Evolutionary conservation across 1,140 invertebrate genomes (phyloP).

Genomic region (Drosophila persimilis): DNA sequence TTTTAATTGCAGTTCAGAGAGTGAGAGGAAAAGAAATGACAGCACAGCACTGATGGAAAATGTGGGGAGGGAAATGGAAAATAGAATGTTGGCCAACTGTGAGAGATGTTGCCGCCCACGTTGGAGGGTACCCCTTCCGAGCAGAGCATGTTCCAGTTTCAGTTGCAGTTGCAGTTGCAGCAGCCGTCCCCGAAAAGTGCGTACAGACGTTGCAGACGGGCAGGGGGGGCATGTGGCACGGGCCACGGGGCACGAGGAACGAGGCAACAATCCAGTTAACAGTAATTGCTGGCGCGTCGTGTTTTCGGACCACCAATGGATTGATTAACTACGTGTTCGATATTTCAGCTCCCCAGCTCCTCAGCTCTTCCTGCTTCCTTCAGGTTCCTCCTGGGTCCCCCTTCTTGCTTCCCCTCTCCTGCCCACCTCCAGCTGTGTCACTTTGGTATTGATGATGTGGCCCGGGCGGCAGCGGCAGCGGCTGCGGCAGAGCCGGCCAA

Average conservation of each 20-base stretch:
- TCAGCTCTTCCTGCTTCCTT: too few species aligned
- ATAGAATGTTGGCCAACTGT: slow-evolving; percentile 62
- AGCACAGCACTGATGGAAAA: background rate
- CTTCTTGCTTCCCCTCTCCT: too few species aligned
- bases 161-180: background rate
- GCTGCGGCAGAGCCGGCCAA: background rate
- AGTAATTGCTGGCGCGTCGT: slow-evolving; percentile 75
- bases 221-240: slow-evolving; percentile 6
- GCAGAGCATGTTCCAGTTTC: background rate
- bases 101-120: slow-evolving; percentile 66
- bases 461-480: slow-evolving; percentile 4
- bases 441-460: slow-evolving; percentile 71
- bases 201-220: slow-evolving; percentile 35
- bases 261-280: slow-evolving; percentile 62
- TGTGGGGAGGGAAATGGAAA: slow-evolving; percentile 7
- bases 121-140: slow-evolving; percentile 6
- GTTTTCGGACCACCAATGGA: slow-evolving; percentile 74
- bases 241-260: background rate
- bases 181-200: slow-evolving; percentile 40
- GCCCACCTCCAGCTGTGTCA: slow-evolving; percentile 47
- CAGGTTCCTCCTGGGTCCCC: background rate
- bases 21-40: background rate
- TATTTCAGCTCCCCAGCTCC: slow-evolving; percentile 39
- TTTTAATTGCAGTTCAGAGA: slow-evolving; percentile 57
- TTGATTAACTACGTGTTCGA: slow-evolving; percentile 79